A percentile compares a stretch with the other conserved stretches of the same genome.
Evolutionary conservation across 2,113 vertebrate species (phyloP).

Genomic region (Podarcis raffonei): DNA sequence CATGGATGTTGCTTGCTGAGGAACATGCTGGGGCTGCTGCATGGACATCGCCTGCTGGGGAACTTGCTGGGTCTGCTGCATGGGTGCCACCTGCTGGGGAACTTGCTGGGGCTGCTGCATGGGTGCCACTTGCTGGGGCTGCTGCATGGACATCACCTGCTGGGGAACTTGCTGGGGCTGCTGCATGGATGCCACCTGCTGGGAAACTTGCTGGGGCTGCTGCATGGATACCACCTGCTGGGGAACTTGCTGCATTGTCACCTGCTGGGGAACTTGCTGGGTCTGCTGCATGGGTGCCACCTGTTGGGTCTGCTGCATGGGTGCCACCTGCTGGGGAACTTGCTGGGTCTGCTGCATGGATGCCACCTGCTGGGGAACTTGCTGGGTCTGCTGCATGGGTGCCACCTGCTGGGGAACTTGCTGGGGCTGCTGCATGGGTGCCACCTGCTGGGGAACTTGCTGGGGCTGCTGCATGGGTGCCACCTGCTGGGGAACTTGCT

Average conservation of each 20-base stretch:
- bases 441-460: conserved; percentile 37
- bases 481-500: conserved; percentile 34
- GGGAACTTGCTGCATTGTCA: conserved; percentile 39
- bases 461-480: conserved; percentile 17
- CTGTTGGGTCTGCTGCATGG: background rate
- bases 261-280: conserved; percentile 40
- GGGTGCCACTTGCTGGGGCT: background rate
- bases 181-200: background rate
- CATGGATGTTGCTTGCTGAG: conserved; percentile 44
- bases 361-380: conserved; percentile 49
- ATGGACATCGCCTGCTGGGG: conserved; percentile 48
- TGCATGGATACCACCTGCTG: conserved; percentile 45
- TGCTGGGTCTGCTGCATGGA: conserved; percentile 60
- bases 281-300: conserved; percentile 48
- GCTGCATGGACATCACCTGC: background rate
- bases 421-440: conserved; percentile 46
- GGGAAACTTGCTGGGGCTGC: background rate
- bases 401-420: conserved; percentile 37
- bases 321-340: background rate
- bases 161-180: conserved; percentile 7
- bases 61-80: conserved; percentile 68
- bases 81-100: background rate
- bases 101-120: conserved; percentile 42
- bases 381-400: conserved; percentile 7
- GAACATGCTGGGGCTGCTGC: conserved; percentile 49